Conservation (phyloP, 2,888 invertebrate genomes). For the Lepidonotus clava region DNA sequence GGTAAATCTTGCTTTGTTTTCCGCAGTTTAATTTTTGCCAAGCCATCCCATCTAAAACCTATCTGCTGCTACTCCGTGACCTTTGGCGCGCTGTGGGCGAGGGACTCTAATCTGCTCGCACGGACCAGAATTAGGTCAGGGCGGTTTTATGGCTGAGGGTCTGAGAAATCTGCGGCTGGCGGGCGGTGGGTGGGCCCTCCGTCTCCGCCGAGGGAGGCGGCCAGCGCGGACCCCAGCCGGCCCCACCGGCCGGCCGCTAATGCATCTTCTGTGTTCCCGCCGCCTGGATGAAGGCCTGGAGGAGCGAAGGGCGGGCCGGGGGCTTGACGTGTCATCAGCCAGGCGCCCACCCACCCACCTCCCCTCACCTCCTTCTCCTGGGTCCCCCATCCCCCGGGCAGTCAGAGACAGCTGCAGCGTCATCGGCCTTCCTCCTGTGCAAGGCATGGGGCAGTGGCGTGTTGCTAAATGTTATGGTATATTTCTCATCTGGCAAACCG, state of each 20-base stretch:
- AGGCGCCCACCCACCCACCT: neutral
- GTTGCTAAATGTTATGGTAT: too few relatives aligned
- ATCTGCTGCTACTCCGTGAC: too few relatives aligned
- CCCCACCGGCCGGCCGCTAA: neutral
- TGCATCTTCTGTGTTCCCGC: conserved; percentile 10
- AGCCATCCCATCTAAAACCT: too few relatives aligned
- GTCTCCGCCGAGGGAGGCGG: neutral
- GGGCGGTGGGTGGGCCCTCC: neutral
- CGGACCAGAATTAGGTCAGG: neutral
- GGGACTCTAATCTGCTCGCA: neutral
- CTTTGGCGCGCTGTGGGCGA: neutral
- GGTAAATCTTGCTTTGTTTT: too few relatives aligned
- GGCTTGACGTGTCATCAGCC: conserved; percentile 14
- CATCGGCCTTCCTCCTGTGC: too few relatives aligned
- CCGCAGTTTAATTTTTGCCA: too few relatives aligned
- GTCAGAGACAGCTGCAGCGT: too few relatives aligned
- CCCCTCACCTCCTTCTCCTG: neutral
- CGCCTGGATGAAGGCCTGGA: neutral
- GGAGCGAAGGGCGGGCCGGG: neutral
- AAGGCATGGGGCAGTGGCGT: too few relatives aligned
- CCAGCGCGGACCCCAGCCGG: neutral
- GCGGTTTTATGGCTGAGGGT: neutral
- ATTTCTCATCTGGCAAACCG: too few relatives aligned
- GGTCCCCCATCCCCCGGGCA: neutral
- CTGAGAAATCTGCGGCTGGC: conserved; percentile 20